phyloP scores from a whole-genome alignment of 2,797 vertebrate genomes.

The Carcharodon carcharias region DNA sequence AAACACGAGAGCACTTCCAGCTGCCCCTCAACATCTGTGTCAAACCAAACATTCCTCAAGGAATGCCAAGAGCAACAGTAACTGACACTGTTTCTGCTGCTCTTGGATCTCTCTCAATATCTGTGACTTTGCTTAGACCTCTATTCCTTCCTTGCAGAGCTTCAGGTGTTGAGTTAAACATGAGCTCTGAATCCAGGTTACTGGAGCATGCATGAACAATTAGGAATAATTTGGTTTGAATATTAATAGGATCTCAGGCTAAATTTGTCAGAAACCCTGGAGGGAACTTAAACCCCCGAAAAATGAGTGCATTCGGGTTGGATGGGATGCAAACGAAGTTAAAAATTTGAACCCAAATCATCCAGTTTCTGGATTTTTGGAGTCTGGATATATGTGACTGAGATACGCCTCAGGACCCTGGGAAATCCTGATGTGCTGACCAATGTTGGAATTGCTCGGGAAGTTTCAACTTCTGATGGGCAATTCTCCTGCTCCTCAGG shows the following conservation, averaged over 20 bases:
- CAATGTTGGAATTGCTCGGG: no score
- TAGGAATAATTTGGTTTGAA: neutral
- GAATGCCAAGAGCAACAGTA: constrained; percentile 4
- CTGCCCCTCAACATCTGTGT: constrained; percentile 22
- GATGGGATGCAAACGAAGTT: neutral
- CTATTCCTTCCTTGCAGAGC: neutral
- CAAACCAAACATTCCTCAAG: neutral
- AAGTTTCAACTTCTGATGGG: no score
- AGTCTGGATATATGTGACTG: no score
- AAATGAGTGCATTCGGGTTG: neutral
- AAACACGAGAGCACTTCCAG: neutral
- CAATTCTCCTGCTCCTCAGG: no score
- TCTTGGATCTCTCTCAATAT: neutral
- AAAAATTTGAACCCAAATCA: no score
- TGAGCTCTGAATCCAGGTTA: neutral
- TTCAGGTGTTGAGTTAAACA: neutral
- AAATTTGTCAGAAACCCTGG: neutral
- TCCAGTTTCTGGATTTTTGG: no score
- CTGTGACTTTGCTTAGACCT: neutral
- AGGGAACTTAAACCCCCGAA: neutral
- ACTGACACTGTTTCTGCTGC: constrained; percentile 16
- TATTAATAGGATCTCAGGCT: neutral
- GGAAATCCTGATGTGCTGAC: no score
- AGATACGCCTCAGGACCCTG: no score
- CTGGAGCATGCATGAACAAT: neutral